Base-by-base conservation (phyloP, 2,888 invertebrate species). In the Dusona sp. region DNA sequence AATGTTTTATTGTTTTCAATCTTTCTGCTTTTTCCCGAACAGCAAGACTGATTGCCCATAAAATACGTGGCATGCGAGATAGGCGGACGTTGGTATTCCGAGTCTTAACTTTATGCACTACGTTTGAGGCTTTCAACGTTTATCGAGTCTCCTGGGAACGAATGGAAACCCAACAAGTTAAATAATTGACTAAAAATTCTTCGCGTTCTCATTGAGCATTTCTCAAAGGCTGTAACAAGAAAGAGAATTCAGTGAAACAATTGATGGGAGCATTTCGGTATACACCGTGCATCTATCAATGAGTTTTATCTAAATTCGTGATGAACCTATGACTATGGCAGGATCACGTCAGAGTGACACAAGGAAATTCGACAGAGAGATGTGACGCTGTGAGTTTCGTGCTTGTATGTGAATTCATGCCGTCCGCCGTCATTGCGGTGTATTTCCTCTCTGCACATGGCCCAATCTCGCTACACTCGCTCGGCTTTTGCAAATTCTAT, bases 371-470 rank as follows among this genome's bases (percentile, higher is more conserved):
- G 61, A 25, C 36, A 51, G 48, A 48, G 48, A 73, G 61, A 64
- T 45, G 33, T 54, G 72, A 51, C 19, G 54, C 45, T 73, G 64
- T 9, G 65, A 11, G 25, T 72, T 79, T 86, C 68, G 61, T 77
- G 74, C 75, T 74, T 79, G 84, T 88, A 78, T 61, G 78, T 78
- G 79, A 70, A 86, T 84, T 67, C 85, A 73, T 85, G 86, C 75
- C 75, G 29, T 86, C 38, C 83, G 54, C 38, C 83, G 54, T 79
- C 36, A 68, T 54, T 67, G 61, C 65, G 13, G 48, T 86, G 72
- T 8, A 75, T 83, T 86, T 83, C 75, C 75, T 81, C 25, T 81
- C 33, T 57, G 38, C 19, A 45, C 38, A 45, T 45, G 29, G 48
- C 22, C 33, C 19, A 25, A 51, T 48, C 72, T 38, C 51, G 16